These are phyloP conservation scores for Oxyura jamaicensis DNA, from an alignment of 2,113 vertebrate genomes.

Conservation along the genomic window DNA sequence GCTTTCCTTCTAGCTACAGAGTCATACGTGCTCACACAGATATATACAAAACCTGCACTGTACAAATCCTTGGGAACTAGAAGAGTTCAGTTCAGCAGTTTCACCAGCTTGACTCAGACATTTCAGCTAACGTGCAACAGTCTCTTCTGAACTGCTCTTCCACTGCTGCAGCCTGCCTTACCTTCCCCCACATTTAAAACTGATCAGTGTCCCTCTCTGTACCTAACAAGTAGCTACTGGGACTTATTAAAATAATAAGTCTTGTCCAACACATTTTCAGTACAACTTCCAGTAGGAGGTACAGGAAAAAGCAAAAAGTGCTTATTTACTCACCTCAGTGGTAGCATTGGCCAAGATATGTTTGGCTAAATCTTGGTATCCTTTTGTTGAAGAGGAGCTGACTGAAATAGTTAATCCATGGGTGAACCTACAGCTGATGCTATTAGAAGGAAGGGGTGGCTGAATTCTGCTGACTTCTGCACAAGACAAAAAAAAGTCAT, in stretches of 20 bases:
- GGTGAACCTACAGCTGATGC: slow-evolving; percentile 57
- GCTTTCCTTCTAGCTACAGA: background rate
- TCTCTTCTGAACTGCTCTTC: background rate
- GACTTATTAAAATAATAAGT: background rate
- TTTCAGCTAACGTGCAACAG: background rate
- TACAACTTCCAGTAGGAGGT: background rate
- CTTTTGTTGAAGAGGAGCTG: slow-evolving; percentile 75
- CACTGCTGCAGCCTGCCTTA: background rate
- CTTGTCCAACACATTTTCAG: background rate
- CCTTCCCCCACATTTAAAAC: background rate
- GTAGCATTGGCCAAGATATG: slow-evolving; percentile 80
- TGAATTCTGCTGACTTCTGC: slow-evolving; percentile 30
- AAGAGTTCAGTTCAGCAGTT: background rate
- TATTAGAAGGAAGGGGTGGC: slow-evolving; percentile 6
- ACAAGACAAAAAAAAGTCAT: background rate
- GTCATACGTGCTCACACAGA: too few relatives aligned
- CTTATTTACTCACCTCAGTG: slow-evolving; percentile 81
- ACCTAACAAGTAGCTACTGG: background rate
- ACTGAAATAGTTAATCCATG: slow-evolving; percentile 61
- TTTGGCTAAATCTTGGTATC: slow-evolving; percentile 88
- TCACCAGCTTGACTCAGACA: background rate
- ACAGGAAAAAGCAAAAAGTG: background rate
- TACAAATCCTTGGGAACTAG: rapidly evolving
- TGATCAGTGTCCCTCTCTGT: background rate
- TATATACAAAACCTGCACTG: rapidly evolving